Base-by-base conservation (phyloP, 1,140 invertebrate species). In the Drosophila aff. region DNA sequence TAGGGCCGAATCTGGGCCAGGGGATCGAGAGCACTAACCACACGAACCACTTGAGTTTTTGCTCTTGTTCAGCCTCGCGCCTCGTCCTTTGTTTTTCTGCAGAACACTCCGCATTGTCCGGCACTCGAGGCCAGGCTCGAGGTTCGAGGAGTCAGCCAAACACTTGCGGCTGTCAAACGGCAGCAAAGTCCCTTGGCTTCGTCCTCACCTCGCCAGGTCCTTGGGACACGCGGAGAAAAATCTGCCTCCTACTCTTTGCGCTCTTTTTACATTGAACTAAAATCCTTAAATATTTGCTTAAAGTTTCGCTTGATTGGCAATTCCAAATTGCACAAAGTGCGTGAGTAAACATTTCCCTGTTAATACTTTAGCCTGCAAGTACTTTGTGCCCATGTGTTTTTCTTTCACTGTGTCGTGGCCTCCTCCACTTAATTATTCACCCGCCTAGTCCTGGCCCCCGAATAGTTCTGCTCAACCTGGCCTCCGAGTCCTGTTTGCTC, bases 381-480 rank as follows among this genome's bases (percentile, higher is more conserved):
- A 4, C 2, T 31, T 1, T 0, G 2, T 46, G 5, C 13, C 23
- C 7, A 4, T 28, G 15, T 49, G 38, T 33, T 65, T 40, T 65
- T 65, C 21, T 44, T 62, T 15, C 21, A 55, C 26, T 15, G 53
- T 21, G 53, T n/a, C 10, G 0, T 31, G 62, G 36, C n/a, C 44
- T 38, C n/a, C 44, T 38, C 58, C 49, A 68, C 44, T 52, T 52
- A 85, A 85, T 85, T 81, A 85, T 85, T 79, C 59, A 85, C 69
- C 21, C 9, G 44, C 28, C 60, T 15, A 38, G 53, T 52, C 53
- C 41, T 28, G 26, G 50, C 28, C 52, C 26, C 26, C 50, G 31
- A 47, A 64, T 74, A 75, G 72, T 74, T 75, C 52, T 18, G n/a
- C 60, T 60, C 46, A 33, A 41, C 31, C 58, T 13, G 58, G 7